phyloP scores from a whole-genome alignment of 2,888 invertebrate genomes.

The Dasysyrphus albostriatus region DNA sequence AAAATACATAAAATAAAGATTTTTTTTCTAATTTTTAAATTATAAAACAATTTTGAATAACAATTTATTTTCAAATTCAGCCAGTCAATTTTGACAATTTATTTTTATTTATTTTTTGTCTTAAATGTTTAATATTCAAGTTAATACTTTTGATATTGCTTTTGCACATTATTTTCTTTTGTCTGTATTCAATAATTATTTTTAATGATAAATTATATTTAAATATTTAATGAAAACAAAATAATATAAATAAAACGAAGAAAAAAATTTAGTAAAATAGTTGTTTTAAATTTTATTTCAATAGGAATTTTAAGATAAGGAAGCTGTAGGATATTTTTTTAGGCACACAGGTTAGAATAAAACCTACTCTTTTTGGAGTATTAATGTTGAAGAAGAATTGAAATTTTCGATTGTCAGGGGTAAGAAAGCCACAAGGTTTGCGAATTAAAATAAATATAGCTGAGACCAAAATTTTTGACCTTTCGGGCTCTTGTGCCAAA shows the following conservation, averaged over 20 bases:
- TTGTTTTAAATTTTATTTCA: neutral
- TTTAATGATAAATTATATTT: conserved; percentile 37
- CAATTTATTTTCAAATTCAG: conserved; percentile 39
- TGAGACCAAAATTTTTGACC: too few species aligned
- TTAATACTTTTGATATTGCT: conserved; percentile 68
- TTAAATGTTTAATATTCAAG: conserved; percentile 50
- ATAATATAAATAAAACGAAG: conserved; percentile 8
- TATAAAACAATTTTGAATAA: conserved; percentile 28
- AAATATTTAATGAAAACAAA: neutral
- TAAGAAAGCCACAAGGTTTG: too few species aligned
- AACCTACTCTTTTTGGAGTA: too few species aligned
- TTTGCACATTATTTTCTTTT: conserved; percentile 39
- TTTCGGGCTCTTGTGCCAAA: too few species aligned
- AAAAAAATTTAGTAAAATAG: neutral
- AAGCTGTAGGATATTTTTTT: neutral
- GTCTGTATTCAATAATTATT: conserved; percentile 4
- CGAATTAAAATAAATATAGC: too few species aligned
- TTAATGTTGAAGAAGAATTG: too few species aligned
- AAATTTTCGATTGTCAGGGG: too few species aligned
- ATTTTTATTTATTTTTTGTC: conserved; percentile 24
- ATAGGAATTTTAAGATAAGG: conserved; percentile 19
- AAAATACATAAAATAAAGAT: neutral
- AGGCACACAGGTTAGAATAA: neutral
- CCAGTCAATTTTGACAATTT: conserved; percentile 58
- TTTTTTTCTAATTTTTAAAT: conserved; percentile 23